phyloP scores from a whole-genome alignment of 2,888 invertebrate species.

The Athalia rosae region DNA sequence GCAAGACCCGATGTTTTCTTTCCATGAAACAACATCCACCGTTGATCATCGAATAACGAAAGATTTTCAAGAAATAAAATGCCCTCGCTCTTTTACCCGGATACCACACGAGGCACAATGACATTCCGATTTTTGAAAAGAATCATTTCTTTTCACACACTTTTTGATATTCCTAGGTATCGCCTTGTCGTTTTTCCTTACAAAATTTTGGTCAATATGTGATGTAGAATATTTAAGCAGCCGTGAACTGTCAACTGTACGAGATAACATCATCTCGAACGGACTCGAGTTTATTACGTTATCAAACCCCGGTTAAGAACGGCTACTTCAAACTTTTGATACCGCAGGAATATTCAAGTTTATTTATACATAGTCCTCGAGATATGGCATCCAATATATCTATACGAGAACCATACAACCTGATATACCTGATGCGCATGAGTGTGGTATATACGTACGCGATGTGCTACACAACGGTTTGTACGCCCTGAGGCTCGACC shows the following conservation, averaged over 20 bases:
- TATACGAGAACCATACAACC: neutral
- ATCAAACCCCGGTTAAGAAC: slow-evolving; percentile 12
- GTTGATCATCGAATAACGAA: too few species aligned
- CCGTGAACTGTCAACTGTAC: neutral
- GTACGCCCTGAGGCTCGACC: slow-evolving; percentile 28
- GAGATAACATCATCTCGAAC: slow-evolving; percentile 3
- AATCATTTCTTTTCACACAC: too few species aligned
- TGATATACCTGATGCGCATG: neutral
- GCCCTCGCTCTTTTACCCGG: too few species aligned
- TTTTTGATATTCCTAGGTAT: too few species aligned
- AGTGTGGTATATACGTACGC: neutral
- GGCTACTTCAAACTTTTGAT: neutral
- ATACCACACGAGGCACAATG: too few species aligned
- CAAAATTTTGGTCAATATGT: too few species aligned
- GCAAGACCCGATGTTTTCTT: slow-evolving; percentile 8
- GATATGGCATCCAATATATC: neutral
- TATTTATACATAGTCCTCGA: slow-evolving; percentile 30
- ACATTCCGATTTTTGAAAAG: too few species aligned
- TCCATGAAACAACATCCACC: neutral
- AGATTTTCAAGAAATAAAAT: too few species aligned
- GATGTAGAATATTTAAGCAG: too few species aligned
- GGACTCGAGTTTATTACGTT: slow-evolving; percentile 2
- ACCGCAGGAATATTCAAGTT: slow-evolving; percentile 10
- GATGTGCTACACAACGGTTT: slow-evolving; percentile 22
- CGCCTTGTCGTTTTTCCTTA: too few species aligned